Conservation (phyloP, 2,113 vertebrate species). For the Tursiops truncatus region DNA sequence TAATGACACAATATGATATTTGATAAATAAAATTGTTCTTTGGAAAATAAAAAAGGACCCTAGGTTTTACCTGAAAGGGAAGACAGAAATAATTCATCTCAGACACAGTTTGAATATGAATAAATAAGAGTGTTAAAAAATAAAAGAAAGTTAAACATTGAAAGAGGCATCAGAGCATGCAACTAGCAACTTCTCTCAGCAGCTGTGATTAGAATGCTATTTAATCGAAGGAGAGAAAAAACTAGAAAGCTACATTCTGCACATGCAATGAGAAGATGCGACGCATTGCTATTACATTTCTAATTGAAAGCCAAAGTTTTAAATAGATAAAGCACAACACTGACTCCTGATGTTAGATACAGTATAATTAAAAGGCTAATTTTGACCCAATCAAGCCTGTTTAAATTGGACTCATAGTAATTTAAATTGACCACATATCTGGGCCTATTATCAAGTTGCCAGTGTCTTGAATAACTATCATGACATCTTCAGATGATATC, state of each 20-base stretch:
- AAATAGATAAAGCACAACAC: conserved; percentile 54
- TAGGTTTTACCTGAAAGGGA: conserved; percentile 5
- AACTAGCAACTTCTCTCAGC: background rate
- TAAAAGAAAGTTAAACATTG: background rate
- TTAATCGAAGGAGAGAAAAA: background rate
- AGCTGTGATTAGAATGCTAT: conserved; percentile 17
- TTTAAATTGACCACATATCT: conserved; percentile 33
- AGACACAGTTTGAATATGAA: background rate
- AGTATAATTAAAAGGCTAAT: conserved; percentile 66
- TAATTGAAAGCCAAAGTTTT: conserved; percentile 57
- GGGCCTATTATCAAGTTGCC: background rate
- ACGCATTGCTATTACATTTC: conserved; percentile 16
- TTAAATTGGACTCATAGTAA: conserved; percentile 39
- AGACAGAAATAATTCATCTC: background rate
- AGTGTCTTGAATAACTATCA: conserved; percentile 1
- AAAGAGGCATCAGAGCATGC: background rate
- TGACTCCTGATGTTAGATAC: conserved; percentile 54
- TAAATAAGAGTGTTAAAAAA: background rate
- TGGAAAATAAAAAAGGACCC: background rate
- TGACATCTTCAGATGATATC: background rate
- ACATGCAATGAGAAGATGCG: background rate
- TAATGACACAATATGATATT: background rate
- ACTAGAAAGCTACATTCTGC: background rate
- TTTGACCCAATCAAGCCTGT: conserved; percentile 9
- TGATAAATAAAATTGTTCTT: background rate